Percentiles rank a stretch among this genome's conserved stretches.
phyloP scores from a whole-genome alignment of 2,113 vertebrate genomes.

The Hydrochoerus hydrochaeris region DNA sequence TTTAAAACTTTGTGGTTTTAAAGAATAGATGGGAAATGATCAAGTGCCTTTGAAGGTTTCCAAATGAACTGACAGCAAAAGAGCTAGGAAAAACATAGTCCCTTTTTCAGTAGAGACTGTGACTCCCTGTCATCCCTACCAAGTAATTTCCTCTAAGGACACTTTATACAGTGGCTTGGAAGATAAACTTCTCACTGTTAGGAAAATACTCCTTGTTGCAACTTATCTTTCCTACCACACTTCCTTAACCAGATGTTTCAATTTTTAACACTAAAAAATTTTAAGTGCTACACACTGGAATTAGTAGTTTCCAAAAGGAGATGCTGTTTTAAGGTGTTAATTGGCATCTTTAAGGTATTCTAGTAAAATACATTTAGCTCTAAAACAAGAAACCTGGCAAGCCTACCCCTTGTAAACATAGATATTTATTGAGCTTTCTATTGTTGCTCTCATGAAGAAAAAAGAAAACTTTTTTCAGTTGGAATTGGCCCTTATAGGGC shows the following conservation, averaged over 20 bases:
- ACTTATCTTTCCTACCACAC: constrained; percentile 65
- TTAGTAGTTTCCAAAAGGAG: constrained; percentile 41
- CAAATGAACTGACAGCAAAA: not conserved
- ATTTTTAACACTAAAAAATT: not conserved
- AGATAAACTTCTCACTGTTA: constrained; percentile 67
- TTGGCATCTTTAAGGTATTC: constrained; percentile 49
- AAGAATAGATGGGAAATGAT: not conserved
- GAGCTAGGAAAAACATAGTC: not conserved
- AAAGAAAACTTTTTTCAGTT: not conserved
- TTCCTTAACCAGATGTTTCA: constrained; percentile 67
- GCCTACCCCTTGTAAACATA: not conserved
- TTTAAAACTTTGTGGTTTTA: not conserved
- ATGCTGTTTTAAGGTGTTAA: constrained; percentile 39
- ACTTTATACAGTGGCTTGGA: constrained; percentile 45
- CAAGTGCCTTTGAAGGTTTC: not conserved
- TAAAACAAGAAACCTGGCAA: constrained; percentile 2
- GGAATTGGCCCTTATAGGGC: not conserved
- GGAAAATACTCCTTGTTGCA: constrained; percentile 25
- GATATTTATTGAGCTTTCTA: not conserved
- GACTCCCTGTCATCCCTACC: not conserved
- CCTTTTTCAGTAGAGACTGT: not conserved
- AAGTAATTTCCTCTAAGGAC: constrained; percentile 61
- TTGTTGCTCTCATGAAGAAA: constrained; percentile 31
- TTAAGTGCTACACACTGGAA: not conserved
- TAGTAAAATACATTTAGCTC: constrained; percentile 46